Percentiles rank a stretch among this genome's conserved stretches.
These are phyloP conservation scores for Amphiprion clarkii DNA, from an alignment of 2,797 vertebrate species.

Conservation along the genomic window DNA sequence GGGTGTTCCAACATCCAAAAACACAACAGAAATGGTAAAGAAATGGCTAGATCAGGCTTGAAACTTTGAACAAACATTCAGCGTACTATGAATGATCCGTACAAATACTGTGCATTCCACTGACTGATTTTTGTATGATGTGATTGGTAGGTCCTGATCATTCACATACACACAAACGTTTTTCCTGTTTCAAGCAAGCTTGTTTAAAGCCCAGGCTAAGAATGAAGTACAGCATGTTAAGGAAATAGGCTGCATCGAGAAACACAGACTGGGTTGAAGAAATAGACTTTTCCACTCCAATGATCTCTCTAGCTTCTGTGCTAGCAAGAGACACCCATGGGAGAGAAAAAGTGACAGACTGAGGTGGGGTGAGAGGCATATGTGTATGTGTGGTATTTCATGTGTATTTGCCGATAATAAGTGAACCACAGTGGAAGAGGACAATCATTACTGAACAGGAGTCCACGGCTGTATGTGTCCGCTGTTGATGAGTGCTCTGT, in stretches of 20 bases:
- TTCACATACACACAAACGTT: background rate
- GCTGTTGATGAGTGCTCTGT: too few relatives aligned
- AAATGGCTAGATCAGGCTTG: too few relatives aligned
- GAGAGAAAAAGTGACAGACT: constrained; percentile 44
- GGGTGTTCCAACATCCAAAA: too few relatives aligned
- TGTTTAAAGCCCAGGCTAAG: background rate
- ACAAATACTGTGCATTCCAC: too few relatives aligned
- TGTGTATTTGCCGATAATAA: constrained; percentile 7
- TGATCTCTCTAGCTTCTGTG: constrained; percentile 26
- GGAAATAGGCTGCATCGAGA: constrained; percentile 13
- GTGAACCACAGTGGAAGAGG: constrained; percentile 4
- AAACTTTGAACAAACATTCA: too few relatives aligned
- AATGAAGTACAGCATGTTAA: constrained; percentile 20
- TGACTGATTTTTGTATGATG: too few relatives aligned
- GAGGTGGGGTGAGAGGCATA: background rate
- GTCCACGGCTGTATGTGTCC: too few relatives aligned
- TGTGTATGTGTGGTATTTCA: background rate
- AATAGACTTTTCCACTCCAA: constrained; percentile 52
- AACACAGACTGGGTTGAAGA: constrained; percentile 6
- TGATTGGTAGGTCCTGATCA: too few relatives aligned
- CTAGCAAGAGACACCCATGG: constrained; percentile 38
- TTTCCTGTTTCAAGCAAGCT: background rate
- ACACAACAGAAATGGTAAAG: too few relatives aligned
- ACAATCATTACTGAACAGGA: background rate
- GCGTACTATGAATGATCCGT: too few relatives aligned